phyloP scores from a whole-genome alignment of 2,888 invertebrate genomes.

The Dryocosmus kuriphilus region DNA sequence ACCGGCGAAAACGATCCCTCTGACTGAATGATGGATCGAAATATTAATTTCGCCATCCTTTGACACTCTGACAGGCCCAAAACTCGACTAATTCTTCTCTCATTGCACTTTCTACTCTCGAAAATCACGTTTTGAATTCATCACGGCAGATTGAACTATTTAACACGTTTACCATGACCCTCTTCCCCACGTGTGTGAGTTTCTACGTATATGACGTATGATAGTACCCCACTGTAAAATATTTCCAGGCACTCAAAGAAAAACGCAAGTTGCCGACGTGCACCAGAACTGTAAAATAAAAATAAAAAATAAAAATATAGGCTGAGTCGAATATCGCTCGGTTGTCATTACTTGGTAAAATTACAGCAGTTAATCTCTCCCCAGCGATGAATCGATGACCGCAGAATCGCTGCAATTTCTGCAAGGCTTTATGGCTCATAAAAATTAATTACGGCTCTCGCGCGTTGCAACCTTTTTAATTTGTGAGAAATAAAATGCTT shows the following conservation, averaged over 20 bases:
- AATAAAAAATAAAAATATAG: slow-evolving; percentile 18
- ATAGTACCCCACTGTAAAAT: slow-evolving; percentile 6
- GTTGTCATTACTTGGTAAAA: slow-evolving; percentile 37
- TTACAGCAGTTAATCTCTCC: slow-evolving; percentile 39
- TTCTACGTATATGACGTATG: not conserved
- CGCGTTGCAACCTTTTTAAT: slow-evolving; percentile 39
- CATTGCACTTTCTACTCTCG: slow-evolving; percentile 15
- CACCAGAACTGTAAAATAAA: slow-evolving; percentile 27
- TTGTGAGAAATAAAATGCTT: slow-evolving; percentile 31
- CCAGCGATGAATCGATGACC: slow-evolving; percentile 35
- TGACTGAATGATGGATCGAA: slow-evolving; percentile 22
- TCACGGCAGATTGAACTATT: slow-evolving; percentile 11
- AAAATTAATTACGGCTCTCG: slow-evolving; percentile 37
- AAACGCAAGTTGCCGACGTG: slow-evolving; percentile 28
- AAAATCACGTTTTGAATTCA: slow-evolving; percentile 27
- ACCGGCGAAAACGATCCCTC: not conserved
- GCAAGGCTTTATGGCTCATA: slow-evolving; percentile 33
- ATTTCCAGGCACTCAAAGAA: slow-evolving; percentile 15
- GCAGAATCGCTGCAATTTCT: slow-evolving; percentile 35
- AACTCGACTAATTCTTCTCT: slow-evolving; percentile 16
- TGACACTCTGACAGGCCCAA: not conserved
- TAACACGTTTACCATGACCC: slow-evolving; percentile 33
- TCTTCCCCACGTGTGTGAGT: not conserved
- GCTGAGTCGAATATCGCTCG: slow-evolving; percentile 33
- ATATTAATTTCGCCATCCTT: slow-evolving; percentile 12